Evolutionary conservation across 1,140 invertebrate species (phyloP), one percentile per base, ranked within the genome.

Genomic region (Papilio helenus): DNA sequence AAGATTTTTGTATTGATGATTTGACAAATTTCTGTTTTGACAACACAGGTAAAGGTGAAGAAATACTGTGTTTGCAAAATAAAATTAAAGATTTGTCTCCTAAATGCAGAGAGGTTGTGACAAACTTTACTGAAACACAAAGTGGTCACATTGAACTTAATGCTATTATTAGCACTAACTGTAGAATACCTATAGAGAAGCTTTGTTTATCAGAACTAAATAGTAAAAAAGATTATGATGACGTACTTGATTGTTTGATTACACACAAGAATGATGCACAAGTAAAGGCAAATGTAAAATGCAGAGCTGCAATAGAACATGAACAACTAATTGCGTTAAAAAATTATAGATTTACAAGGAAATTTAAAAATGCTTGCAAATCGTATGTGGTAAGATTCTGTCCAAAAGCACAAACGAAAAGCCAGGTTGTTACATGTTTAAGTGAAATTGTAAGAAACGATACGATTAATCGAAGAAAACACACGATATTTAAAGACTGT

Each of bases 201-300:
- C 96, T 98, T 84, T 99, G 98, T 92, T 95, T 96, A 68, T 95
- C 96, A 51, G 95, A 96, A 84, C 84, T 96, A 1, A 97, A 97
- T 86, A 96, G 95, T 83, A 96, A 96, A 81, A 96, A 96, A 86
- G 97, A 98, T 84, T 96, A 98, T 89, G 97, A 97, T 82, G 97
- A 99, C 84, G 96, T 99, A 81, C 97, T 99, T 96, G 97, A 99
- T 68, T 99, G 99, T 94, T 95, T 99, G 4, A 98, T 99, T 79
- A 95, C 97, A 79, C 97, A 99, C 88, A 99, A 99, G 95, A 98
- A 99, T 93, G 97, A 98, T 85, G 95, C 96, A 77, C 95, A 97
- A 88, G 94, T 97, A 74, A 96, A 96, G 83, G 95, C 96, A 29
- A 96, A 97, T 90, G 95, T 96, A 5, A 98, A 99, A 92, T 99